Evolutionary conservation across 2,113 vertebrate genomes (phyloP).

Genomic region (Micronycteris hirsuta): DNA sequence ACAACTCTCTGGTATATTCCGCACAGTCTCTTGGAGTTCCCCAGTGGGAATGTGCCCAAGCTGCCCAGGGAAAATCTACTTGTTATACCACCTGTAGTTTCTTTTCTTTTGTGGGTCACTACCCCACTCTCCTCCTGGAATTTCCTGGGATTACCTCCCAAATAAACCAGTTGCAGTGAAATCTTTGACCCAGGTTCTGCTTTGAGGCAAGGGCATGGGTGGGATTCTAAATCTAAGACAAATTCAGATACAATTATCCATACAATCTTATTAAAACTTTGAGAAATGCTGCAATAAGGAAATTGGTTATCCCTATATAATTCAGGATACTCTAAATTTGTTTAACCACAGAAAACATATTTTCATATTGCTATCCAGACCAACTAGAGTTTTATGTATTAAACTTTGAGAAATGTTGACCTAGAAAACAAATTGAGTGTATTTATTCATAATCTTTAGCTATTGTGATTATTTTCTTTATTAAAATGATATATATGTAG

Average conservation of each 20-base stretch:
- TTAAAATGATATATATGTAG: neutral
- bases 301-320: neutral
- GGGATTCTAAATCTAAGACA: neutral
- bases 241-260: neutral
- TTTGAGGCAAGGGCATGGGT: neutral
- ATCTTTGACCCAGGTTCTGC: neutral
- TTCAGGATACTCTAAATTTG: neutral
- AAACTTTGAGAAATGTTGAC: neutral
- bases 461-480: neutral
- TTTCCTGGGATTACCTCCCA: neutral
- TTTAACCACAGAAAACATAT: neutral
- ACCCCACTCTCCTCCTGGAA: neutral
- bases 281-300: neutral
- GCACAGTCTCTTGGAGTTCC: neutral
- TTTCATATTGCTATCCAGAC: neutral
- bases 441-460: neutral
- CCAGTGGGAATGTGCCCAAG: neutral
- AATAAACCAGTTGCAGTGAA: neutral
- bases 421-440: neutral
- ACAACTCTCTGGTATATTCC: neutral
- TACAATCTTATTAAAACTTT: neutral
- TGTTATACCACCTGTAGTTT: neutral
- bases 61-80: no score
- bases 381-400: neutral
- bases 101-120: neutral